Evolutionary conservation across 2,797 vertebrate genomes (phyloP), one percentile per base, ranked within the genome.

Genomic region (Neopelma chrysocephalum): DNA sequence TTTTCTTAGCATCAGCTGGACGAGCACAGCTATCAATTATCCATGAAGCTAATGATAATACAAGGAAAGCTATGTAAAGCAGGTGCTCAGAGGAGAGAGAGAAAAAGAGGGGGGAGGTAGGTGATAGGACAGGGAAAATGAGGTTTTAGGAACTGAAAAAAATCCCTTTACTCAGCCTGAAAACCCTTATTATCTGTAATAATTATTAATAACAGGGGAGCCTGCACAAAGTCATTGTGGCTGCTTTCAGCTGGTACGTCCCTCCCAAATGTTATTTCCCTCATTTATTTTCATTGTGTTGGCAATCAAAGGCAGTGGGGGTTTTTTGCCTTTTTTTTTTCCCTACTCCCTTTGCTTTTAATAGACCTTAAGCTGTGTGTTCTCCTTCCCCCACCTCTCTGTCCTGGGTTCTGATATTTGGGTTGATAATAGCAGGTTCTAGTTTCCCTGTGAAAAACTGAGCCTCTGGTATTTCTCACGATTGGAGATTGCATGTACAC

Each of bases 1-100:
- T 98, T 98, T 98, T 98, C 97, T 98, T 98, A 97, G 98, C 92
- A 94, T 92, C 90, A 42, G 94, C 96, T 91, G 96, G 97, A 96
- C 60, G 2, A 83, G 95, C 81, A 83, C 71, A 85, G 92, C 97
- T 96, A 98, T 98, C 98, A 97, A 96, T 98, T 98, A 98, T 97
- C 97, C 96, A 97, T 57, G 87, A 97, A 94, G 94, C 95, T 98
- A 96, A 98, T 97, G 97, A 95, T 95, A 97, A 96, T 94, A 95
- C 91, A 91, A 65, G 92, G 84, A 60, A 96, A 96, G 87, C 93
- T 97, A 93, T 97, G 97, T 91, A 95, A 97, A 97, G 96, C 95
- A 97, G 97, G 96, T 97, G 96, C 91, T 95, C 78, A 21, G 82
- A 94, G 92, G 94, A 70, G 38, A 90, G 43, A 76, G 48, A 75